Evolutionary conservation across 2,797 vertebrate genomes (phyloP).

Genomic region (Falco rusticolus): DNA sequence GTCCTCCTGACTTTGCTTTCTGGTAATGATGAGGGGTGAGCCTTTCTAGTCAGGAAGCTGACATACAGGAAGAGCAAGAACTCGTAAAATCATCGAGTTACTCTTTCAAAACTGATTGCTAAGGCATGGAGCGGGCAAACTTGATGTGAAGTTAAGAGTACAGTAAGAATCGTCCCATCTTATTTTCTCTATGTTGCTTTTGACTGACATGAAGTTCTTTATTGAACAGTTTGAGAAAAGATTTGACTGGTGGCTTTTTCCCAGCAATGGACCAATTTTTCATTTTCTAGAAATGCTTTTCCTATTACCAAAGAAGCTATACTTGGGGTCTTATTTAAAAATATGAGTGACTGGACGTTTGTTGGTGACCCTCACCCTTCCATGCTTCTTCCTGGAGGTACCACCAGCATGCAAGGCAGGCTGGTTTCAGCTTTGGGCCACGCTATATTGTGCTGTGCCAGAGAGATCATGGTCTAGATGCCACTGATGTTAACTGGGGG

Average conservation of each 20-base stretch:
- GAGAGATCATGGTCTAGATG: neutral
- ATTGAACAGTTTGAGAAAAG: neutral
- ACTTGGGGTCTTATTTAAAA: neutral
- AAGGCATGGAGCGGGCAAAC: neutral
- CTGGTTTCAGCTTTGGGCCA: neutral
- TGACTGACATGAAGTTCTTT: neutral
- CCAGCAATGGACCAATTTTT: neutral
- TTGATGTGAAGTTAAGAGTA: neutral
- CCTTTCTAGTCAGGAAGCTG: neutral
- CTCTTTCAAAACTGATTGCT: neutral
- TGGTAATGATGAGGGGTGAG: neutral
- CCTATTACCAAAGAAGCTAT: neutral
- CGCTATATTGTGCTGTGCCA: neutral
- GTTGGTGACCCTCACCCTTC: neutral
- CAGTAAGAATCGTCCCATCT: neutral
- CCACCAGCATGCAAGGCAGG: neutral
- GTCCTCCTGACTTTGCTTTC: neutral
- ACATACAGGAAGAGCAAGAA: neutral
- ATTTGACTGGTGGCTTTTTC: neutral
- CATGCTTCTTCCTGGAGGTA: neutral
- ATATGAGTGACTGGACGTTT: neutral
- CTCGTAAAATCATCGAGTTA: neutral
- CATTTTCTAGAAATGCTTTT: neutral
- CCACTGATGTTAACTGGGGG: neutral
- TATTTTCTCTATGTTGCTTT: neutral